phyloP scores from a whole-genome alignment of 2,113 vertebrate species.

The Nettapus auritus region DNA sequence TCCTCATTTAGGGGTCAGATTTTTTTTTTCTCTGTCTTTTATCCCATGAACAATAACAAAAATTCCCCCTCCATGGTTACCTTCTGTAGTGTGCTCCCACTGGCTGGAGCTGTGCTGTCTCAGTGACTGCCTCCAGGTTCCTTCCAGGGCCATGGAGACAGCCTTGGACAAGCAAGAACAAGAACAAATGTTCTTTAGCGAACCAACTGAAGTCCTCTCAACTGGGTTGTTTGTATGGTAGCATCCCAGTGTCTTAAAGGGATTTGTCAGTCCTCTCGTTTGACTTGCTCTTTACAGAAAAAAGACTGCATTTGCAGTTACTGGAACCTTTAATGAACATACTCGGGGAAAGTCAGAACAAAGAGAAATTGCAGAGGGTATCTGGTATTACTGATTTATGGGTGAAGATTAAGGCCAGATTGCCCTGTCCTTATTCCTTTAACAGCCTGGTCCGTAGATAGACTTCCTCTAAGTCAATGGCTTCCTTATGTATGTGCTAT shows the following conservation, averaged over 20 bases:
- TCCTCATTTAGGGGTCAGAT: constrained; percentile 13
- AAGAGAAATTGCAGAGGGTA: constrained; percentile 24
- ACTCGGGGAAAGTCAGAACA: background rate
- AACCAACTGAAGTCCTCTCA: background rate
- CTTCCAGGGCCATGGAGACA: background rate
- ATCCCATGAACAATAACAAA: background rate
- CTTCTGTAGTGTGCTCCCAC: background rate
- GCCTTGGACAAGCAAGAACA: background rate
- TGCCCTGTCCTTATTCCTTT: constrained; percentile 37
- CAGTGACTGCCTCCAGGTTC: background rate
- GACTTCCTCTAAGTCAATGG: constrained; percentile 33
- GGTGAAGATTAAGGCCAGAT: constrained; percentile 47
- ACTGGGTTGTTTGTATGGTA: background rate
- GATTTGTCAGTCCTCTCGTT: background rate
- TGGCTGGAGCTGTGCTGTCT: background rate
- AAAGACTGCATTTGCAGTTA: background rate
- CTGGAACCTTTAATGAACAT: background rate
- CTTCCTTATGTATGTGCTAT: constrained; percentile 20
- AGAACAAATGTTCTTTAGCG: fast-evolving
- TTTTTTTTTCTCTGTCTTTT: background rate
- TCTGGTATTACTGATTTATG: constrained; percentile 44
- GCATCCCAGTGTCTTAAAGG: background rate
- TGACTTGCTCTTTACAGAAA: background rate
- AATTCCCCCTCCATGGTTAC: background rate
- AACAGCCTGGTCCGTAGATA: constrained; percentile 25